phyloP scores from a whole-genome alignment of 35 echinoderm and acorn worm species.

The Apostichopus japonicus region DNA sequence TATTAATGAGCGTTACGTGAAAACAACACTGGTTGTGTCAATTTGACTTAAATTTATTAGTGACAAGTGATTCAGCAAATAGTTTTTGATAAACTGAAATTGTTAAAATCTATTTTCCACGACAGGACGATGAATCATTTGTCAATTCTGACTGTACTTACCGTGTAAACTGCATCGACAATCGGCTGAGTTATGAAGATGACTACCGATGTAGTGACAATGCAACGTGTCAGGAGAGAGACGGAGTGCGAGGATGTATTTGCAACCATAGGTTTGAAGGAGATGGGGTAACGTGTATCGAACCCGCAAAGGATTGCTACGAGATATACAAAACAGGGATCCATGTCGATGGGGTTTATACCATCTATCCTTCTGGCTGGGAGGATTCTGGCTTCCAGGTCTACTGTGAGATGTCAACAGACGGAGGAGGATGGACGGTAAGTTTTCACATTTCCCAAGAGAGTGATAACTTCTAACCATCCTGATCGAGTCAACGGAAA shows the following conservation, averaged over 20 bases:
- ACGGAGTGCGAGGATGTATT: conserved; percentile 22
- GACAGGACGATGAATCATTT: neutral
- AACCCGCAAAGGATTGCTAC: neutral
- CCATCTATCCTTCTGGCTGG: neutral
- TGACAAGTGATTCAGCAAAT: too few relatives aligned
- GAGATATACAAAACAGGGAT: too few relatives aligned
- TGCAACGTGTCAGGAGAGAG: conserved; percentile 40
- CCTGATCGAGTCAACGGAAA: too few relatives aligned
- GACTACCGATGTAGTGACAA: conserved; percentile 52
- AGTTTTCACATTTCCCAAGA: neutral
- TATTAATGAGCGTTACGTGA: too few relatives aligned
- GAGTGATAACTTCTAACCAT: too few relatives aligned
- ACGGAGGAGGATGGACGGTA: conserved; percentile 32
- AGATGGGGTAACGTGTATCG: conserved; percentile 59
- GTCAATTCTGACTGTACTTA: conserved; percentile 4
- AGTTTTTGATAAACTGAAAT: too few relatives aligned
- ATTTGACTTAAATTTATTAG: too few relatives aligned
- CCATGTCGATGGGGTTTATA: too few relatives aligned
- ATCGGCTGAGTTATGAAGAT: neutral
- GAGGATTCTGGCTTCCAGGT: neutral
- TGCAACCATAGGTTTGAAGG: conserved; percentile 62
- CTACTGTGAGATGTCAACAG: conserved; percentile 26
- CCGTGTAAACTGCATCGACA: neutral
- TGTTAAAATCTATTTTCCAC: neutral
- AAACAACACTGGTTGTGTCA: too few relatives aligned